Base-by-base conservation (phyloP, 2,888 invertebrate species). In the Zhuqinia jingwanae region DNA sequence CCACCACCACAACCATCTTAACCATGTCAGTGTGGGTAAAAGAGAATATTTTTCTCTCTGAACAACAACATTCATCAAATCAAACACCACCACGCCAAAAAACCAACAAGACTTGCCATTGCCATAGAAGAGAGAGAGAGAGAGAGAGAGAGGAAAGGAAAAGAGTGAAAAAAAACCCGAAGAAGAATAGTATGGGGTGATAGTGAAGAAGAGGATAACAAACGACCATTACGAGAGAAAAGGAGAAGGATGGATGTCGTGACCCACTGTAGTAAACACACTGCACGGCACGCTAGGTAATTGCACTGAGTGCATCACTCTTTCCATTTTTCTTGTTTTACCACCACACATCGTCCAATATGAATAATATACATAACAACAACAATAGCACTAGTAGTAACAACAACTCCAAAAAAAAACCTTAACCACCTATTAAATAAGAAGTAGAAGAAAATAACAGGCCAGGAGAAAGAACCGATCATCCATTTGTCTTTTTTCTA, bases 231-330 rank as follows among this genome's bases (percentile, higher is more conserved):
- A 77, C 68, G 8, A 56, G 56, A 56, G 56, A 56, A 42, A 17
- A 42, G 15, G 27, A 65, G 17, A 68, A 73, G 73, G 73, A 73
- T 76, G 76, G 75, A 73, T 85, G 70, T 60, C 85, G 85, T 85
- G 85, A 85, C 73, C 85, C 60, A 63, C 45, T 60, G 79, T 78
- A 85, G 78, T 85, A 85, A 85, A 85, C n/a, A n/a, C n/a, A n/a
- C n/a, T n/a, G n/a, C 77, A 63, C 56, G 47, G 73, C 50, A 79
- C 73, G 78, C 70, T 79, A 79, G 85, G 78, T 85, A 85, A 85
- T 85, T 85, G 85, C 77, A 70, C 15, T 27, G 79, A 85, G 84
- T 84, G 77, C 84, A 78, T 70, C 58, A 53, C 73, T 50, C 73
- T 20, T 36, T 56, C 76, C 30, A 53, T 56, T 36, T 20, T 56